These are phyloP conservation scores for Himalopsyche anomala DNA, from an alignment of 2,888 invertebrate species.

Conservation along the genomic window DNA sequence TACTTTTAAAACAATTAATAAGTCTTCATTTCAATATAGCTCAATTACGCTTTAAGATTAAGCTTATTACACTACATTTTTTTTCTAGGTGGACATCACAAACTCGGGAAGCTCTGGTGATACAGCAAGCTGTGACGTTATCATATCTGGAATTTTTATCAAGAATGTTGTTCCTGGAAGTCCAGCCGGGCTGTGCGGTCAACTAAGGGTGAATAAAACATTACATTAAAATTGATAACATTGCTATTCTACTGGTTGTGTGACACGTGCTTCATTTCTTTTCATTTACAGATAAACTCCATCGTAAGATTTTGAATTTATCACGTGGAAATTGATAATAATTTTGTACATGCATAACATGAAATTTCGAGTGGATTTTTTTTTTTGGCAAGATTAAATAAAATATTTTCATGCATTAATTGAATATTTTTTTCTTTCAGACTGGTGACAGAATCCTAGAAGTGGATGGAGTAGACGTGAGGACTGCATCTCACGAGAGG, in stretches of 20 bases:
- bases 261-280: too few species aligned
- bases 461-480: slow-evolving; percentile 93
- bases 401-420: not conserved
- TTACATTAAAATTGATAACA: slow-evolving; percentile 6
- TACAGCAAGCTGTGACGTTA: slow-evolving; percentile 79
- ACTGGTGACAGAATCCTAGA: slow-evolving; percentile 93
- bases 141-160: slow-evolving; percentile 96
- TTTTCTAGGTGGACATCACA: slow-evolving; percentile 83
- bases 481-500: slow-evolving; percentile 93
- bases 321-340: too few species aligned
- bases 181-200: slow-evolving; percentile 94
- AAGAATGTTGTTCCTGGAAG: slow-evolving; percentile 96
- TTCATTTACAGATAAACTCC: not conserved
- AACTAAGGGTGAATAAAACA: slow-evolving; percentile 82
- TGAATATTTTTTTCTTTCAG: slow-evolving; percentile 73
- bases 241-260: too few species aligned
- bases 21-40: too few species aligned
- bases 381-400: too few species aligned
- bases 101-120: slow-evolving; percentile 81
- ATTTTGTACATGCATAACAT: too few species aligned
- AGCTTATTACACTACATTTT: too few species aligned
- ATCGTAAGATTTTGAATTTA: not conserved
- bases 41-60: too few species aligned
- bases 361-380: too few species aligned
- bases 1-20: too few species aligned